Evolutionary conservation across 2,113 vertebrate genomes (phyloP).

Genomic region (Megaleporinus macrocephalus): DNA sequence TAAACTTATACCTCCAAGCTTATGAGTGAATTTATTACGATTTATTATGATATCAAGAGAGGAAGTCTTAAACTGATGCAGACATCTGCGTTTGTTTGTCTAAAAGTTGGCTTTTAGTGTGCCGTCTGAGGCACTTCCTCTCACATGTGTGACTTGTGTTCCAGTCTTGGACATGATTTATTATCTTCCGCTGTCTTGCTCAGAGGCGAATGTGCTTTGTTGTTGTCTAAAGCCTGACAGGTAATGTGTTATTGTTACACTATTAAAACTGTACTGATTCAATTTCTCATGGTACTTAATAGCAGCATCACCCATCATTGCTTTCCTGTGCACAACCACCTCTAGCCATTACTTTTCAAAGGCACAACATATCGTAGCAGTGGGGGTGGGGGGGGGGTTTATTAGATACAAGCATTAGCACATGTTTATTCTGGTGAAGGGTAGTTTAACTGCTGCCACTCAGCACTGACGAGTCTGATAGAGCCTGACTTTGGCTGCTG

Average conservation of each 20-base stretch:
- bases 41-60: not conserved
- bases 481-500: not conserved
- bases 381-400: not conserved
- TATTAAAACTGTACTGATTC: slow-evolving; percentile 4
- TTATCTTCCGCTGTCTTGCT: not conserved
- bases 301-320: not conserved
- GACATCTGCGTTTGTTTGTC: not conserved
- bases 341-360: not conserved
- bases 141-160: not conserved
- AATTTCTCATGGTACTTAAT: slow-evolving; percentile 1
- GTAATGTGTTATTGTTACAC: not conserved
- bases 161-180: not conserved
- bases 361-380: not conserved
- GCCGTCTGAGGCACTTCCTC: not conserved
- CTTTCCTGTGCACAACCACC: not conserved
- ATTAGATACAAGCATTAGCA: not conserved
- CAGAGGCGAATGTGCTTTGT: not conserved
- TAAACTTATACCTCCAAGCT: not conserved
- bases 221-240: not conserved
- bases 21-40: not conserved
- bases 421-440: not conserved
- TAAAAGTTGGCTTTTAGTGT: not conserved
- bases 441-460: slow-evolving; percentile 3
- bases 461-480: not conserved
- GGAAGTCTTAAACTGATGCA: not conserved